Evolutionary conservation across 2,888 invertebrate species (phyloP).

Genomic region (Prenolepis imparis): DNA sequence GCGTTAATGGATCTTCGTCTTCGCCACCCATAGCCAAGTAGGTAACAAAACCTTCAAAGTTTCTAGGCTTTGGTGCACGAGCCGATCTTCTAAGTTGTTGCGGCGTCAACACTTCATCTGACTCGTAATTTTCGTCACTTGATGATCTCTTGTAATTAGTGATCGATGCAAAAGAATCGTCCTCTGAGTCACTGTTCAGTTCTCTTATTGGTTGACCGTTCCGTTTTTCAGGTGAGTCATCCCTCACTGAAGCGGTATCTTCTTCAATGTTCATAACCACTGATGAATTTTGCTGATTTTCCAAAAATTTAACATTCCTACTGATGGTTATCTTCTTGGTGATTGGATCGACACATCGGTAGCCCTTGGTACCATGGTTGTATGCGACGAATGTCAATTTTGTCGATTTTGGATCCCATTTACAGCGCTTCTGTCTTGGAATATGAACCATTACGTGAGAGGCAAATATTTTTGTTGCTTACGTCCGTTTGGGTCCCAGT

Average conservation of each 20-base stretch:
- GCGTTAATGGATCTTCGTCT: background rate
- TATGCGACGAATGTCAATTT: background rate
- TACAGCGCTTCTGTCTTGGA: background rate
- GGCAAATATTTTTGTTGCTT: background rate
- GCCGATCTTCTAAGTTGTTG: background rate
- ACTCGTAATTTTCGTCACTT: background rate
- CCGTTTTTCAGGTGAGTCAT: background rate
- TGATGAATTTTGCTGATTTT: background rate
- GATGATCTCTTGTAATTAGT: background rate
- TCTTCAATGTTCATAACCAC: background rate
- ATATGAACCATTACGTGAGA: background rate
- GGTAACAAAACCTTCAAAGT: background rate
- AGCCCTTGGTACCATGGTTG: background rate
- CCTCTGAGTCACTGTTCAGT: background rate
- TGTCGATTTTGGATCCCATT: background rate
- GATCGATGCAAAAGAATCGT: background rate
- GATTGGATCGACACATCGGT: background rate
- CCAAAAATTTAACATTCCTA: background rate
- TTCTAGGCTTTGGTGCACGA: background rate
- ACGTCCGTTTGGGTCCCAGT: background rate
- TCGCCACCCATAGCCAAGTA: background rate
- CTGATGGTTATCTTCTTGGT: background rate
- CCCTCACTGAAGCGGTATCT: background rate
- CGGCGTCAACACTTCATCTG: background rate
- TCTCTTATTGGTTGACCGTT: background rate